Evolutionary conservation across 2,888 invertebrate species (phyloP).

Genomic region (Actias luna): DNA sequence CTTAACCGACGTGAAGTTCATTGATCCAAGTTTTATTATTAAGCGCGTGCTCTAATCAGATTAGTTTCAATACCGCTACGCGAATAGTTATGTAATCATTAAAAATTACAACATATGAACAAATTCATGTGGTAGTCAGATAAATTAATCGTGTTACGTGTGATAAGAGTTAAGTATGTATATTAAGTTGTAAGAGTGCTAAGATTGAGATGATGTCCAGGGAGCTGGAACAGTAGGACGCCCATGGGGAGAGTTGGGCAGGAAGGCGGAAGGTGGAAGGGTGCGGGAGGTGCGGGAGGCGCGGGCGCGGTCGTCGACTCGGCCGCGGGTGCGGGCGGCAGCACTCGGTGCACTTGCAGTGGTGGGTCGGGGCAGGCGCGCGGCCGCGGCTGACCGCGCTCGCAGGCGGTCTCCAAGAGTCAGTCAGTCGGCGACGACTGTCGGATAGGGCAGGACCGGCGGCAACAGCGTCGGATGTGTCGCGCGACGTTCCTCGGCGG

Average conservation of each 20-base stretch:
- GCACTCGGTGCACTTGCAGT: slow-evolving; percentile 56
- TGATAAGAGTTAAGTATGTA: background rate
- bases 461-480: slow-evolving; percentile 43
- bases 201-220: background rate
- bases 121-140: background rate
- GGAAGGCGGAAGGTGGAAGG: slow-evolving; percentile 37
- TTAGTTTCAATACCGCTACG: slow-evolving; percentile 31
- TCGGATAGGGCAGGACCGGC: slow-evolving; percentile 59
- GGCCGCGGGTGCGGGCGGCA: slow-evolving; percentile 27
- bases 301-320: slow-evolving; percentile 49
- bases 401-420: slow-evolving; percentile 29
- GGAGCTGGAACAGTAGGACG: background rate
- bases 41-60: slow-evolving; percentile 45
- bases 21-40: slow-evolving; percentile 52
- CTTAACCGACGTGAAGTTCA: slow-evolving; percentile 63
- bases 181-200: background rate
- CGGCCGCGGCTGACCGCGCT: slow-evolving; percentile 32
- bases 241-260: slow-evolving; percentile 11
- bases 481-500: slow-evolving; percentile 40
- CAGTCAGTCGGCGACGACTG: slow-evolving; percentile 69
- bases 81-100: background rate
- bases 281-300: slow-evolving; percentile 43
- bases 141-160: background rate
- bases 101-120: background rate
- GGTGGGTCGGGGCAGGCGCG: slow-evolving; percentile 41